Evolutionary conservation across 2,797 vertebrate genomes (phyloP).

Genomic region (Falco peregrinus): DNA sequence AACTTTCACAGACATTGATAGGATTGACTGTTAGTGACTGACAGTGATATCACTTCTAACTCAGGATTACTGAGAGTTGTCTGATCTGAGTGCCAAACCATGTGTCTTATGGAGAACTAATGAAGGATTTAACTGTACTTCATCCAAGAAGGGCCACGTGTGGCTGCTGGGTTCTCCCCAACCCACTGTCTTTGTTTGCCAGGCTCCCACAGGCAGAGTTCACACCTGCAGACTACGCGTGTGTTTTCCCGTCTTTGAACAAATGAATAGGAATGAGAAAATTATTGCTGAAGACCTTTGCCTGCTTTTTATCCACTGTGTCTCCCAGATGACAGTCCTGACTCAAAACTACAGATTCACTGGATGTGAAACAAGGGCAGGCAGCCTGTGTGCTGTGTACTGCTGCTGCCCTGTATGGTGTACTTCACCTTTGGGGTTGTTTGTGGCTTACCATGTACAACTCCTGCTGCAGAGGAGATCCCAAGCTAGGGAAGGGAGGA

Average conservation of each 20-base stretch:
- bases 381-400: not conserved
- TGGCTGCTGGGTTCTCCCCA: not conserved
- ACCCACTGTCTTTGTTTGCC: not conserved
- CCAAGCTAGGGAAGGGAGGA: not conserved
- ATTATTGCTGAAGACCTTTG: not conserved
- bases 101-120: not conserved
- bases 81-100: not conserved
- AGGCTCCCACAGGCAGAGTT: not conserved
- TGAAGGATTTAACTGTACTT: not conserved
- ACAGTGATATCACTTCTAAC: not conserved
- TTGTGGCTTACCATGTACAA: not conserved
- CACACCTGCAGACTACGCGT: not conserved
- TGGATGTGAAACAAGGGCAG: not conserved
- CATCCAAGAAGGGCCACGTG: not conserved
- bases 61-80: not conserved
- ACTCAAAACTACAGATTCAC: not conserved
- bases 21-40: not conserved
- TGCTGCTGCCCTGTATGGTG: fast-evolving
- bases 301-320: not conserved
- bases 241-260: not conserved
- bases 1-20: not conserved
- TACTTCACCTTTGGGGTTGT: fast-evolving
- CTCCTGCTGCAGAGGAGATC: not conserved
- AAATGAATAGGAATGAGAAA: not conserved
- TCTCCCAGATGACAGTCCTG: not conserved